A percentile compares a stretch with the other conserved stretches of the same genome.
These are phyloP conservation scores for Neolamprologus fasciatus DNA, from an alignment of 2,113 vertebrate genomes.

Conservation along the genomic window DNA sequence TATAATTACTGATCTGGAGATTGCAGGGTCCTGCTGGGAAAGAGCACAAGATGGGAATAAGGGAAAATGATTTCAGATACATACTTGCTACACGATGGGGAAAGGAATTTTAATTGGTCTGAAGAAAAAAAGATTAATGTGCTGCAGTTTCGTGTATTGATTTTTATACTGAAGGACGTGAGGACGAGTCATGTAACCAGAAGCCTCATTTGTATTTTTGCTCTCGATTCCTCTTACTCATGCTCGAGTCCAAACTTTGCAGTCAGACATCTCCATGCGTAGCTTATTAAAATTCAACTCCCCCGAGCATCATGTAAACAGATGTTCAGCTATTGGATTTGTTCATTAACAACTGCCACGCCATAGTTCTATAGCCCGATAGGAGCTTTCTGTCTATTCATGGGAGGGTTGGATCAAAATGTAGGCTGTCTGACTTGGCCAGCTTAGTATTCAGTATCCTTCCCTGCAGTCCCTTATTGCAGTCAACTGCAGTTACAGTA, in stretches of 20 bases:
- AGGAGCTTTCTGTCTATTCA: conserved; percentile 8
- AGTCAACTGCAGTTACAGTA: conserved; percentile 29
- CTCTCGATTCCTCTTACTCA: neutral
- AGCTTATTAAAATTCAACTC: conserved; percentile 16
- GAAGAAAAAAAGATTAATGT: neutral
- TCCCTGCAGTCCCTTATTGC: conserved; percentile 34
- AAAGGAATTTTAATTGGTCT: neutral
- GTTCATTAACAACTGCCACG: conserved; percentile 3
- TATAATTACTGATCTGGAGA: conserved; percentile 16
- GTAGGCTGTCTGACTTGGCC: conserved; percentile 18
- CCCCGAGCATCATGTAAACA: neutral
- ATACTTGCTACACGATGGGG: neutral
- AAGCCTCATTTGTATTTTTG: neutral
- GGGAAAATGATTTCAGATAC: neutral
- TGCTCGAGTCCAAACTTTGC: neutral
- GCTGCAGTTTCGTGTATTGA: neutral
- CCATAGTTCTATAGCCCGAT: neutral
- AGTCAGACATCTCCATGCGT: neutral
- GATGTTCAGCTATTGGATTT: conserved; percentile 5
- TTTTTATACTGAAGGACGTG: neutral
- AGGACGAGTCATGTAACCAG: neutral
- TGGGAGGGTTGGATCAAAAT: conserved; percentile 8
- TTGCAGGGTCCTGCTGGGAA: neutral
- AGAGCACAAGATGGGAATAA: neutral
- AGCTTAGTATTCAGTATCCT: conserved; percentile 34